Conservation (phyloP, 2,888 invertebrate species). For the Euproctis similis region DNA sequence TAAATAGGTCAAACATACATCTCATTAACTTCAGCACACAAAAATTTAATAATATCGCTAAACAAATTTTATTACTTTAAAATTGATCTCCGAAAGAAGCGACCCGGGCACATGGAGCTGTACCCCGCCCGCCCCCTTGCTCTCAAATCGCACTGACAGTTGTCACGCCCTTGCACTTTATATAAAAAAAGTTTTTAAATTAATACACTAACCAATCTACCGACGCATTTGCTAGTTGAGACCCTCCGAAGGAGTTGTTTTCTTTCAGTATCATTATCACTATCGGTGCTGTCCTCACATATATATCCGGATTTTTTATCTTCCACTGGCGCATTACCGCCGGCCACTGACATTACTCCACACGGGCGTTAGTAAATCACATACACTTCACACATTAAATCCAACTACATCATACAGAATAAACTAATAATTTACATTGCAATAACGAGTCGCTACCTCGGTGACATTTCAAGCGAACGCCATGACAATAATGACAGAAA, state of each 20-base stretch:
- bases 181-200: too few relatives aligned
- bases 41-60: constrained; percentile 29
- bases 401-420: constrained; percentile 70
- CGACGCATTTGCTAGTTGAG: constrained; percentile 88
- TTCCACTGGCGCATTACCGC: constrained; percentile 38
- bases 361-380: constrained; percentile 46
- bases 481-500: constrained; percentile 65
- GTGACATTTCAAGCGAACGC: constrained; percentile 67
- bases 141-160: constrained; percentile 33
- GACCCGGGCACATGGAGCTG: constrained; percentile 50
- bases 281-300: constrained; percentile 79
- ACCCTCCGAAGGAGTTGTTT: constrained; percentile 85
- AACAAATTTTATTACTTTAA: constrained; percentile 36
- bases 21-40: constrained; percentile 33
- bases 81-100: constrained; percentile 37
- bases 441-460: constrained; percentile 49
- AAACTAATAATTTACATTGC: constrained; percentile 52
- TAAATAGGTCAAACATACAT: constrained; percentile 43
- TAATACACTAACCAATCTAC: constrained; percentile 81
- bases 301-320: constrained; percentile 45
- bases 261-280: constrained; percentile 88
- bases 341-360: constrained; percentile 64
- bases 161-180: constrained; percentile 59
- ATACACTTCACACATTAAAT: constrained; percentile 53
- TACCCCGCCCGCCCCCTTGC: constrained; percentile 29